These are phyloP conservation scores for Mythimna albipuncta DNA, from an alignment of 2,888 invertebrate genomes.

Conservation along the genomic window DNA sequence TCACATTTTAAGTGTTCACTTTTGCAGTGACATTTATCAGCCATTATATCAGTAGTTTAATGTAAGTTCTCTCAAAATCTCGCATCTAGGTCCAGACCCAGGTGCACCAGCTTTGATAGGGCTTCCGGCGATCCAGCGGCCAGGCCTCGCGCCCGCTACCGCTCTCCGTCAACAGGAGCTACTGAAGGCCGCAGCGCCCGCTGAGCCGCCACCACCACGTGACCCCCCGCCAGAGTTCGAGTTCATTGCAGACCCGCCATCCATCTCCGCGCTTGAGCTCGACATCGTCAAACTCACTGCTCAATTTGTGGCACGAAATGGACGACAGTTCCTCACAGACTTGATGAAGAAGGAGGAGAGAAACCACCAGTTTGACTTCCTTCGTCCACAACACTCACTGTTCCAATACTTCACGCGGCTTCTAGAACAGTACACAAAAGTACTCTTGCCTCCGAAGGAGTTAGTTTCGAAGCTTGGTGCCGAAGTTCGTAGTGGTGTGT, in stretches of 20 bases:
- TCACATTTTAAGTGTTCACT: no score
- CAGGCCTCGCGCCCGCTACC: constrained; percentile 93
- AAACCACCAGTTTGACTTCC: constrained; percentile 99
- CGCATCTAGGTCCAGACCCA: constrained; percentile 70
- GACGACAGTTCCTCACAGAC: constrained; percentile 99
- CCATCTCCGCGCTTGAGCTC: constrained; percentile 99
- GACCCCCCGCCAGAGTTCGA: constrained; percentile 98
- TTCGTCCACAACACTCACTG: constrained; percentile 99
- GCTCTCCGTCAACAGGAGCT: constrained; percentile 97
- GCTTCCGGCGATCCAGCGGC: constrained; percentile 71
- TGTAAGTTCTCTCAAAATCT: background rate
- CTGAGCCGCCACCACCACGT: constrained; percentile 96
- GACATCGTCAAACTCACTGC: constrained; percentile 99
- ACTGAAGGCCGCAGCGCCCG: constrained; percentile 96
- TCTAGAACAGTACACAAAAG: constrained; percentile 99
- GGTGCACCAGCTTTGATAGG: constrained; percentile 64
- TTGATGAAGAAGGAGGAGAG: constrained; percentile 99
- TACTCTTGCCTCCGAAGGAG: constrained; percentile 98
- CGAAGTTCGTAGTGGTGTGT: constrained; percentile 93
- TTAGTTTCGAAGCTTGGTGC: constrained; percentile 94
- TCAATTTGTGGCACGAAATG: constrained; percentile 99
- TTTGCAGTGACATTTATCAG: no score
- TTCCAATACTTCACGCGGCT: constrained; percentile 99
- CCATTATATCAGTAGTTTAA: background rate
- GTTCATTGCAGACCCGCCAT: constrained; percentile 99